These are phyloP conservation scores for Aspidiotus rigidus DNA, from an alignment of 2,888 invertebrate species.

Conservation along the genomic window DNA sequence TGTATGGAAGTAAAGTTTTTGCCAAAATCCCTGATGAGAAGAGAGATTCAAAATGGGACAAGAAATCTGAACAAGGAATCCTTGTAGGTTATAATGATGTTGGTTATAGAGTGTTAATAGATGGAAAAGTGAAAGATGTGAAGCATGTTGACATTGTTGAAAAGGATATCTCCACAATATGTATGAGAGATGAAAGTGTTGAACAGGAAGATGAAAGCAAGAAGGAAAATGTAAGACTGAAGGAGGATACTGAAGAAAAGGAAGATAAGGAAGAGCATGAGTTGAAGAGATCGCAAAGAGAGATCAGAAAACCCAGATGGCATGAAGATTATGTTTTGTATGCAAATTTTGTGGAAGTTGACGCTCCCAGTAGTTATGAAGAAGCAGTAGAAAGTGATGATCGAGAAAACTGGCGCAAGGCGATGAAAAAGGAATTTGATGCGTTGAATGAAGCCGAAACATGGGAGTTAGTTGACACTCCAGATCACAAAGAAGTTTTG, in stretches of 20 bases:
- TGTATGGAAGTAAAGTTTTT: constrained; percentile 40
- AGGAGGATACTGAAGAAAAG: constrained; percentile 34
- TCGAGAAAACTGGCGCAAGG: not conserved
- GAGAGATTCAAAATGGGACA: constrained; percentile 36
- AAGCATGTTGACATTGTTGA: no score
- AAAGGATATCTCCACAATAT: constrained; percentile 38
- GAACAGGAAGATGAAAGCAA: no score
- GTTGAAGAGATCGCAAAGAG: constrained; percentile 1
- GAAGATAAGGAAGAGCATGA: constrained; percentile 32
- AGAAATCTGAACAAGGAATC: constrained; percentile 1
- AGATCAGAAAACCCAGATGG: no score
- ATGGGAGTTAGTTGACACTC: constrained; percentile 11
- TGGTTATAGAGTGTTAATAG: constrained; percentile 13
- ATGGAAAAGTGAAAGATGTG: constrained; percentile 3
- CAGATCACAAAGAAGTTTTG: constrained; percentile 10
- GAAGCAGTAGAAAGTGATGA: not conserved
- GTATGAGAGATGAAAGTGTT: constrained; percentile 39
- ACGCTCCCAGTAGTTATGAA: constrained; percentile 4
- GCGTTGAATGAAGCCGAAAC: constrained; percentile 1
- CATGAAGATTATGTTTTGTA: no score
- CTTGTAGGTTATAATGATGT: constrained; percentile 10
- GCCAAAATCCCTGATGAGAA: constrained; percentile 39
- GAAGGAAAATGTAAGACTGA: constrained; percentile 36
- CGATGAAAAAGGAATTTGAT: constrained; percentile 15
- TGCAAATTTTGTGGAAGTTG: constrained; percentile 39